Base-by-base conservation (phyloP, 2,888 invertebrate genomes). In the Julus scandinavius region DNA sequence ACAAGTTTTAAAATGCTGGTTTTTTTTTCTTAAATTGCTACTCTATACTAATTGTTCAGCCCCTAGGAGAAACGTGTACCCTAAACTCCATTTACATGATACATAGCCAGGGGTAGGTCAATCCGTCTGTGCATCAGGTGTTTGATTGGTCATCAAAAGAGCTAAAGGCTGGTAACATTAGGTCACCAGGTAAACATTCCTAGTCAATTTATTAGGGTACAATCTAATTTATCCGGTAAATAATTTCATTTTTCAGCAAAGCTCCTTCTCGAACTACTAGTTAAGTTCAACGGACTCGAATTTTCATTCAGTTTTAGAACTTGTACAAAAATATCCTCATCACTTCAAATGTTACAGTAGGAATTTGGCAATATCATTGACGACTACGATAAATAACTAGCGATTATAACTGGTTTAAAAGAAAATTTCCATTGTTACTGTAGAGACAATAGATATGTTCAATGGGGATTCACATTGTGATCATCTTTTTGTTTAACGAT, bases 121-220 rank as follows among this genome's bases (percentile, higher is more conserved):
- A 63, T 63, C 72, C 20, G 80, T 80, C 38, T 80, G 80, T 80
- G 38, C 38, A 80, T 80, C 80, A 80, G 80, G 38, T 80, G 80
- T 11, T 15, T 80, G 80, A 80, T 80, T 80, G 38, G 13, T 15
- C 38, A 80, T 40, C 80, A 80, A 80, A 80, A 38, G 38, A 40
- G 45, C 45, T 45, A 45, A 45, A 45, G 80, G 80, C 38, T 80
- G 29, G 80, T 38, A 38, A 6, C 38, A 29, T 72, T 80, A 80
- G 80, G 80, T 80, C 80, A 80, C 80, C 80, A 80, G 80, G 80
- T 80, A 80, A 80, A 80, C 80, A 80, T 80, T 80, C 38, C 80
- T 38, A 38, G 38, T 38, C 80, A 40, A 80, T 80, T 40, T 80
- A 80, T 80, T 80, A 38, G 80, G 29, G 80, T 80, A 80, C 80